Conservation (phyloP, 2,888 invertebrate genomes). For the Apodemia zela region DNA sequence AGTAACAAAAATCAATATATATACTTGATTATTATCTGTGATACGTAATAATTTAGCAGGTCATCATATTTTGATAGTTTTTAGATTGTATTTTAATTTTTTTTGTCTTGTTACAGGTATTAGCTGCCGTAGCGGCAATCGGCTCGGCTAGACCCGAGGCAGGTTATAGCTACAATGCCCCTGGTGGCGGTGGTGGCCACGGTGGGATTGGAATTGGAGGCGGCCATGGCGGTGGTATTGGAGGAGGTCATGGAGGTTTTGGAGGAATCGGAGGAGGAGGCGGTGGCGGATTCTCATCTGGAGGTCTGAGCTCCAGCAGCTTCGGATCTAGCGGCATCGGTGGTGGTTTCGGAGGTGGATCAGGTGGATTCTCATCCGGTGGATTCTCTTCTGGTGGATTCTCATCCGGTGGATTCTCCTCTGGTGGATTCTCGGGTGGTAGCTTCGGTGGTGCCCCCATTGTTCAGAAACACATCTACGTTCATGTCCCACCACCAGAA, state of each 20-base stretch:
- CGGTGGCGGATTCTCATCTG: constrained; percentile 41
- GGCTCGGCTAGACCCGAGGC: constrained; percentile 82
- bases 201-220: constrained; percentile 47
- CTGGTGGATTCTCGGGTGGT: constrained; percentile 56
- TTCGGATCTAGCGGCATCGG: constrained; percentile 40
- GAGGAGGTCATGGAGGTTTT: constrained; percentile 45
- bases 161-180: constrained; percentile 80
- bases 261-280: constrained; percentile 41
- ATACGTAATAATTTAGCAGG: not conserved
- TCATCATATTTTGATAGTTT: constrained; percentile 1
- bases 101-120: constrained; percentile 59
- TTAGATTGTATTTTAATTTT: constrained; percentile 20
- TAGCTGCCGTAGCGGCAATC: constrained; percentile 78
- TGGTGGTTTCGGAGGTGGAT: constrained; percentile 47
- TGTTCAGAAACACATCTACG: constrained; percentile 90
- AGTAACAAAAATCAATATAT: not conserved
- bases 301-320: constrained; percentile 38
- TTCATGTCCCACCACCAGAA: constrained; percentile 91
- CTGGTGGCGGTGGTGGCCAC: constrained; percentile 56
- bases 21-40: not conserved
- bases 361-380: constrained; percentile 36
- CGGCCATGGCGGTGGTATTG: constrained; percentile 58
- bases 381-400: constrained; percentile 38
- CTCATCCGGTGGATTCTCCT: constrained; percentile 43
- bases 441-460: constrained; percentile 77